Evolutionary conservation across 2,113 vertebrate genomes (phyloP).

Genomic region (Python bivittatus): DNA sequence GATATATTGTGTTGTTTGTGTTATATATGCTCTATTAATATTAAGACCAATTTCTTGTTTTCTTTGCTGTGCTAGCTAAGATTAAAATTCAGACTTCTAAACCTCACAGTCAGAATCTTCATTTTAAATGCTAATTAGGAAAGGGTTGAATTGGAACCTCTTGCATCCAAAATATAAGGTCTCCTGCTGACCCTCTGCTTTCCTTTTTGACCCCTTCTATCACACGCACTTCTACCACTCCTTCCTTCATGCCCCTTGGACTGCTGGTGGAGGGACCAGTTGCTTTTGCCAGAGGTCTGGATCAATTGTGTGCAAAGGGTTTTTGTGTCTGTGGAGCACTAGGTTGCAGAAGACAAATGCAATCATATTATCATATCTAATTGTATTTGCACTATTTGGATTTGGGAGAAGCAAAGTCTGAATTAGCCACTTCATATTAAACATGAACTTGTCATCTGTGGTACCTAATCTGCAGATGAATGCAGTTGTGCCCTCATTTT

Average conservation of each 20-base stretch:
- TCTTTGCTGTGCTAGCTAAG: neutral
- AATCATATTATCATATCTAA: neutral
- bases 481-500: neutral
- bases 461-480: neutral
- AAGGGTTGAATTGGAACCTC: neutral
- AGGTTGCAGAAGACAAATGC: neutral
- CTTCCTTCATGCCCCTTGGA: neutral
- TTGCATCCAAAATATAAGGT: neutral
- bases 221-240: neutral
- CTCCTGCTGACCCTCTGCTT: neutral
- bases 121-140: neutral
- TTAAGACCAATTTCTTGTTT: neutral
- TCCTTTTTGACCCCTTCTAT: neutral
- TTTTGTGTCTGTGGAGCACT: neutral
- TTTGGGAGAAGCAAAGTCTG: neutral
- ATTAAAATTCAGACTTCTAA: neutral
- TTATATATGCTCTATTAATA: neutral
- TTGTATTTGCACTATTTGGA: neutral
- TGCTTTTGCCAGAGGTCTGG: neutral
- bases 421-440: neutral
- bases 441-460: neutral
- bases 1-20: too few relatives aligned
- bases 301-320: neutral
- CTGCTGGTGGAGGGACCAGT: neutral
- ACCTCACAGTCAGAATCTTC: neutral